phyloP scores from a whole-genome alignment of 2,888 invertebrate species.

The Ligdia adustata region DNA sequence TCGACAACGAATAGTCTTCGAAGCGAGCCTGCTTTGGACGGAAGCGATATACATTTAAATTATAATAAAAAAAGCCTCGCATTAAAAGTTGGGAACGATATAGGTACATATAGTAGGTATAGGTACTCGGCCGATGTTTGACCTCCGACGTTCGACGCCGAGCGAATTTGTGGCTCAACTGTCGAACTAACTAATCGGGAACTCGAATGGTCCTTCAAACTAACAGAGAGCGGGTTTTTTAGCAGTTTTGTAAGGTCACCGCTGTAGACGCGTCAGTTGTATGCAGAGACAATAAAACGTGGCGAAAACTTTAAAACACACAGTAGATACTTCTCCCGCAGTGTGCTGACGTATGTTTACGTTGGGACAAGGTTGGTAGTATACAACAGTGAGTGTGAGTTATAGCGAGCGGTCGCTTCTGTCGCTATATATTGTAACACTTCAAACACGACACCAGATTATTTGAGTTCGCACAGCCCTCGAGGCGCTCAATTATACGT shows the following conservation, averaged over 20 bases:
- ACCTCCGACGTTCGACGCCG: slow-evolving; percentile 6
- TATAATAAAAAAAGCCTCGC: slow-evolving; percentile 34
- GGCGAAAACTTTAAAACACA: too few relatives aligned
- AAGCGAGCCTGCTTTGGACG: slow-evolving; percentile 29
- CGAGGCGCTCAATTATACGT: neutral
- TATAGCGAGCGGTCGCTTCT: too few relatives aligned
- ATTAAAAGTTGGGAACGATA: slow-evolving; percentile 35
- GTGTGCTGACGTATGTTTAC: too few relatives aligned
- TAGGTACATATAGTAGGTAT: too few relatives aligned
- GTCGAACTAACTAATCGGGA: slow-evolving; percentile 21
- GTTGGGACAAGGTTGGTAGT: too few relatives aligned
- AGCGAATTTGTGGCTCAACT: slow-evolving; percentile 22
- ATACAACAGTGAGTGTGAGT: too few relatives aligned
- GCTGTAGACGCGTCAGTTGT: too few relatives aligned
- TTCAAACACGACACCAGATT: neutral
- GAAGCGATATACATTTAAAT: slow-evolving; percentile 32
- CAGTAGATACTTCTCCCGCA: too few relatives aligned
- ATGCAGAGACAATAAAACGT: too few relatives aligned
- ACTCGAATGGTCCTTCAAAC: slow-evolving; percentile 11
- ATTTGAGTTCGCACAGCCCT: neutral
- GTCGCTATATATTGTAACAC: too few relatives aligned
- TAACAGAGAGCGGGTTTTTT: slow-evolving; percentile 9
- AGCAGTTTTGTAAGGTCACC: neutral
- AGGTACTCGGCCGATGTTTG: slow-evolving; percentile 1
- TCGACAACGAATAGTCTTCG: slow-evolving; percentile 26